Evolutionary conservation across 2,113 vertebrate species (phyloP), one percentile per base, ranked within the genome.

Genomic region (Aptenodytes forsteri): DNA sequence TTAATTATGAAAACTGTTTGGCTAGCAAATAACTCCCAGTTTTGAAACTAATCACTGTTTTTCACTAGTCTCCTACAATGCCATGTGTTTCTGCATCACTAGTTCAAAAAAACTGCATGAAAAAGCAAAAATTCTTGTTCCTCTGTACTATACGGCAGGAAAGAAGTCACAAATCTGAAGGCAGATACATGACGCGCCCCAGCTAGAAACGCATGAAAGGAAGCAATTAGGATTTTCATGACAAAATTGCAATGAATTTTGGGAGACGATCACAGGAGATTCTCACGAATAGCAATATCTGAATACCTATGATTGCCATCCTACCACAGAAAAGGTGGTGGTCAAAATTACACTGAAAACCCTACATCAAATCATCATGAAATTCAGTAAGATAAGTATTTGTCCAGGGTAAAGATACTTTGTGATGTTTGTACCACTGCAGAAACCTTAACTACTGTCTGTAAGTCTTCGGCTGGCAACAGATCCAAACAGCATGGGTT

Each of bases 21-120:
- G 36, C 59, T 87, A 78, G 38, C 11, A 87, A 82, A 30, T 49
- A 93, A 55, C 16, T 82, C 81, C 30, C 73, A 91, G 46, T 71
- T 93, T 91, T 56, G 85, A 52, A 84, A 87, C 76, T 94, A 96
- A 90, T 55, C 66, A n/a, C 19, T 86, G 83, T 89, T 96, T 94
- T 94, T 55, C 44, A 93, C 56, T 89, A 86, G 64, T 91, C 17
- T 89, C 23, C 40, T 67, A 90, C 47, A 95, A 86, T 27, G 42
- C 58, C 73, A 83, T 16, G 17, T 92, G 27, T 58, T 95, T 96
- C 83, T 83, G 73, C 14, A 65, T 70, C 52, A 55, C 20, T 89
- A 88, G 87, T 55, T 32, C 2, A 78, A 90, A 95, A 77, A 30
- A 71, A 77, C 13, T 34, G 22, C 11, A 89, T 36, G 46, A 83